Conservation (phyloP, 1,140 invertebrate species). For the Polypedilum vanderplanki region DNA sequence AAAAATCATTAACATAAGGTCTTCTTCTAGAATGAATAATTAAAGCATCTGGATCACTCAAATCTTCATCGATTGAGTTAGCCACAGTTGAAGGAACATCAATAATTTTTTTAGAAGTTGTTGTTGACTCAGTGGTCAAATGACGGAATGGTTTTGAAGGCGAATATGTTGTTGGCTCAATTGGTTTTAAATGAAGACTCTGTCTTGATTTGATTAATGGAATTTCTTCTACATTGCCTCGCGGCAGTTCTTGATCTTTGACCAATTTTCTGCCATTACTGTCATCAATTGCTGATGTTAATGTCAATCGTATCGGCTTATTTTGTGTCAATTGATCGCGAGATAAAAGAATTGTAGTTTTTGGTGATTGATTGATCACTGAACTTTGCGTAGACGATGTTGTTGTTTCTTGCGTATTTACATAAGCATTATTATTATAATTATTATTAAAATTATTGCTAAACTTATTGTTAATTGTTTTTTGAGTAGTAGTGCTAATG, state of each 20-base stretch:
- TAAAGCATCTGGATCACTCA: slow-evolving; percentile 20
- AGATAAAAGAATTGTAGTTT: slow-evolving; percentile 8
- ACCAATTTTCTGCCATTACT: neutral
- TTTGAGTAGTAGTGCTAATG: neutral
- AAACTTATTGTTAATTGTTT: neutral
- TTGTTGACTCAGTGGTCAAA: slow-evolving; percentile 31
- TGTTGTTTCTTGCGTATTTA: slow-evolving; percentile 30
- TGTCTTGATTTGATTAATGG: slow-evolving; percentile 29
- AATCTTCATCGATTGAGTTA: slow-evolving; percentile 15
- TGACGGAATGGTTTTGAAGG: slow-evolving; percentile 31
- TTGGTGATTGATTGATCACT: slow-evolving; percentile 7
- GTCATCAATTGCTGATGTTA: neutral
- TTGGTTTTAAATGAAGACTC: slow-evolving; percentile 30
- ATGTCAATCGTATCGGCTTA: neutral
- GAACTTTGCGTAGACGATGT: neutral
- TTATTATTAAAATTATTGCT: neutral
- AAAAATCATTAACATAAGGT: neutral
- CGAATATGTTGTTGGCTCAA: slow-evolving; percentile 42
- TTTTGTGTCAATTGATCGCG: slow-evolving; percentile 5
- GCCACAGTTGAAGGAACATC: slow-evolving; percentile 1
- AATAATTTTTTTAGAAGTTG: slow-evolving; percentile 33
- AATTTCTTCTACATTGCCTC: slow-evolving; percentile 28
- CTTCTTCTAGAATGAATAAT: neutral
- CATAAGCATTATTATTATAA: slow-evolving; percentile 27
- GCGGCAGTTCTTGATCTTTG: neutral